Evolutionary conservation across 2,888 invertebrate species (phyloP), one percentile per base, ranked within the genome.

Genomic region (Antitype chi): DNA sequence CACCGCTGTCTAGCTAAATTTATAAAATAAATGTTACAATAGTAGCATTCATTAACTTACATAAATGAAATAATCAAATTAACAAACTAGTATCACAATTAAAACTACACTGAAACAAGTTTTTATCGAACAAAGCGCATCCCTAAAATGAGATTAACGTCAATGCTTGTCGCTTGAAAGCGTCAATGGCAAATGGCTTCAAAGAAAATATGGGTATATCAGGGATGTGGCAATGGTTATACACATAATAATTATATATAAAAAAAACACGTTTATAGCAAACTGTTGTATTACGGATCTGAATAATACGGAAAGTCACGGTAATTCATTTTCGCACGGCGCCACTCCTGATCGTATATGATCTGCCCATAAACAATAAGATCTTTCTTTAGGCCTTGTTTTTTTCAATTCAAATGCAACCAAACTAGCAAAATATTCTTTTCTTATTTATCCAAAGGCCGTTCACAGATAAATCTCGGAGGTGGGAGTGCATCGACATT

Each of bases 61-160:
- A 62, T 38, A 62, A 2, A 62, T 62, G 38, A 38, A 38, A 62
- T 62, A 62, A 38, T 38, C 38, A 62, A 62, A 62, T 38, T 38
- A 62, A 62, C 62, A 62, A 62, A 38, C 13, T 62, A 62, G 1
- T 62, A 38, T 23, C 38, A 62, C 62, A 62, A 38, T 62, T 62
- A 62, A 62, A 38, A 62, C 23, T 62, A 38, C 62, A 62, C 62
- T 38, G 38, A 38, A 38, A 62, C 2, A 38, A 62, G 62, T 38
- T 62, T 53, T 55, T 55, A 55, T 55, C 23, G 55, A 55, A 11
- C 55, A 55, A 55, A n/a, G n/a, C 55, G n/a, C 11, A 55, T n/a
- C 55, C 55, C 55, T 55, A n/a, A 55, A 55, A 62, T 62, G 62
- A 62, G 62, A 62, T 62, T 62, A 38, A 62, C n/a, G 62, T 38